Conservation (phyloP, 2,888 invertebrate species). For the Syrista parreyssii region DNA sequence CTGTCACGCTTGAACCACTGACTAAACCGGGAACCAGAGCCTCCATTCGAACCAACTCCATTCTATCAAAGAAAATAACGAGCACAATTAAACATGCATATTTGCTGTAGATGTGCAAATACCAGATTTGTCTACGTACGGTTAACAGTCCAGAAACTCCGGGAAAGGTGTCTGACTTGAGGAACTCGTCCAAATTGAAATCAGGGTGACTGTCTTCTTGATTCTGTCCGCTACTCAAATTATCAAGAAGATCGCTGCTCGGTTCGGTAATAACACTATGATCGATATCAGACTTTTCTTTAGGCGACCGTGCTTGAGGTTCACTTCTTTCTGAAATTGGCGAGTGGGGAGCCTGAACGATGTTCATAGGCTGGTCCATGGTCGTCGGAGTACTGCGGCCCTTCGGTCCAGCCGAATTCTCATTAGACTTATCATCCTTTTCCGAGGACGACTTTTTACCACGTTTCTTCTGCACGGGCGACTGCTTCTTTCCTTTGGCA, state of each 20-base stretch:
- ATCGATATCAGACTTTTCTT: conserved; percentile 40
- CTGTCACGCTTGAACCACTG: conserved; percentile 84
- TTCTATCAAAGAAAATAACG: conserved; percentile 67
- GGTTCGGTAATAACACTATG: conserved; percentile 37
- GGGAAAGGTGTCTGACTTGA: conserved; percentile 83
- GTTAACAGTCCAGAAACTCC: conserved; percentile 79
- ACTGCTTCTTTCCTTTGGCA: conserved; percentile 61
- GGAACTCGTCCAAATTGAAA: conserved; percentile 87
- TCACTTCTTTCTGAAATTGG: conserved; percentile 61
- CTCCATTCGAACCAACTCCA: conserved; percentile 70
- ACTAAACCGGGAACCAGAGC: conserved; percentile 78
- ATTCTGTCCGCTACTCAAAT: conserved; percentile 32
- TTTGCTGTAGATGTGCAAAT: neutral
- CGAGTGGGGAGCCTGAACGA: conserved; percentile 56
- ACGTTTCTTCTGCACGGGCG: conserved; percentile 66
- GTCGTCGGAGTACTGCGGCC: conserved; percentile 64
- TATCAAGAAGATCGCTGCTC: conserved; percentile 40
- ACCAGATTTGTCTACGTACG: conserved; percentile 65
- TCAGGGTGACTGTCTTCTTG: conserved; percentile 56
- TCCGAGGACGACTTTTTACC: conserved; percentile 64
- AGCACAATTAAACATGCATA: conserved; percentile 10
- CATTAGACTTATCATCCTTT: conserved; percentile 55
- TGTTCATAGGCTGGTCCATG: conserved; percentile 54
- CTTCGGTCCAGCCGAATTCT: conserved; percentile 48
- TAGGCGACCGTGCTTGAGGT: conserved; percentile 32